phyloP scores from a whole-genome alignment of 2,113 vertebrate species.

The Cebidichthys violaceus region DNA sequence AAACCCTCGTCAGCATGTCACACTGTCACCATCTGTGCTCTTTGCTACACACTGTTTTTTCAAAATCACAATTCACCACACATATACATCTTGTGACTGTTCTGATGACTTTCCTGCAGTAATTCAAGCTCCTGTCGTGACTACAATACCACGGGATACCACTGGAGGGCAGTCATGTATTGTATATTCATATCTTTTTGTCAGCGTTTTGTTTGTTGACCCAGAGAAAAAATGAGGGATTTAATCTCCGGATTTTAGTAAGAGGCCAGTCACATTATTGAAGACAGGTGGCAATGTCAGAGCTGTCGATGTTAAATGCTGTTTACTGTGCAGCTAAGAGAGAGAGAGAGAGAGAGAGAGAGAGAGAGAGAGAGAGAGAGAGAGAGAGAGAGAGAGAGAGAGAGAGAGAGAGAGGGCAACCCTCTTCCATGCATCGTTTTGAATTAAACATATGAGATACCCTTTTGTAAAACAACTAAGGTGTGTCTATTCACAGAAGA shows the following conservation, averaged over 20 bases:
- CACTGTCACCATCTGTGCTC: background rate
- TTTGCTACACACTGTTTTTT: background rate
- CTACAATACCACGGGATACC: background rate
- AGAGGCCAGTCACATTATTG: background rate
- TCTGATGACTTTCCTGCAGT: background rate
- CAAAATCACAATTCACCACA: background rate
- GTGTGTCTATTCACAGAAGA: background rate
- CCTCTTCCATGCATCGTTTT: background rate
- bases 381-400: no score
- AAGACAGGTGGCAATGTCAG: background rate
- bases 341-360: no score
- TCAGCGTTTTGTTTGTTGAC: background rate
- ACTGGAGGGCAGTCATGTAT: background rate
- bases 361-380: no score
- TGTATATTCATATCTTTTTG: background rate
- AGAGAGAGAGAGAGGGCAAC: no score
- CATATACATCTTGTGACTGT: background rate
- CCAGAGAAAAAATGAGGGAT: background rate
- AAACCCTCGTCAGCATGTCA: background rate
- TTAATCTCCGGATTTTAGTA: background rate
- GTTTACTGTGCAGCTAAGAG: background rate
- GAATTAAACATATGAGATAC: background rate
- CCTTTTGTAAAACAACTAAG: no score
- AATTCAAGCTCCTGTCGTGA: background rate
- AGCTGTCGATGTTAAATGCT: background rate